Base-by-base conservation (phyloP, 1,140 invertebrate genomes). In the Cotesia glomerata region DNA sequence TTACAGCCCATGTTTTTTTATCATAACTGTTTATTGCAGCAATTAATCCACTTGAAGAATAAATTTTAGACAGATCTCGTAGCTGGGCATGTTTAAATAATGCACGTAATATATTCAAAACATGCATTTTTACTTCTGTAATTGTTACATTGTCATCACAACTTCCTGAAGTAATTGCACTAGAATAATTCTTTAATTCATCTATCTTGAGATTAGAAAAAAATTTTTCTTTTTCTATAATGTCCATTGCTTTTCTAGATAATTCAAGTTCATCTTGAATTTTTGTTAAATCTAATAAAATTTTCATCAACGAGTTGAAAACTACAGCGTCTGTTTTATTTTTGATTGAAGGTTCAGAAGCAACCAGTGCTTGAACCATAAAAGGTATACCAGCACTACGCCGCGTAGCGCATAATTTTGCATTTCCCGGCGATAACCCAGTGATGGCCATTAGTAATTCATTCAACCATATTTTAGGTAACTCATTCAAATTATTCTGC, bases 301-400 rank as follows among this genome's bases (percentile, higher is more conserved):
- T 83, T 73, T 76, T 76, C 89, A 95, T 92, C 36, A 90, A 90
- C 1, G 86, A 81, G 69, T 91, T 89, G 70, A 95, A 91, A 32
- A 87, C 89, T 9, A 84, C 82, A 13, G 88, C 81, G 39, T 87
- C 86, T 52, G 85, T 84, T 16, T 79, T 78, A 54, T 90, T 86
- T 76, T 89, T 87, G 9, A 76, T 61, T 11, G 67, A 64, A 54
- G 90, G 86, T 84, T 95, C 94, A 1, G 93, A 92, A 52, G 90
- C 90, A 26, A 95, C 85, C 5, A 95, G 79, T 1, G 93, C 93
- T 89, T 95, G 94, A 74, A 97, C 90, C 89, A 97, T 94, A 83
- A 95, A 97, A 1, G 96, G 96, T 62, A 98, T 87, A 9, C 97
- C 97, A 35, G 95, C 97, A 86, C 95, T 97, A 76, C 97, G 87